A percentile compares a stretch with the other conserved stretches of the same genome.
These are phyloP conservation scores for Nymphalis c-album DNA, from an alignment of 2,888 invertebrate species.

Conservation along the genomic window DNA sequence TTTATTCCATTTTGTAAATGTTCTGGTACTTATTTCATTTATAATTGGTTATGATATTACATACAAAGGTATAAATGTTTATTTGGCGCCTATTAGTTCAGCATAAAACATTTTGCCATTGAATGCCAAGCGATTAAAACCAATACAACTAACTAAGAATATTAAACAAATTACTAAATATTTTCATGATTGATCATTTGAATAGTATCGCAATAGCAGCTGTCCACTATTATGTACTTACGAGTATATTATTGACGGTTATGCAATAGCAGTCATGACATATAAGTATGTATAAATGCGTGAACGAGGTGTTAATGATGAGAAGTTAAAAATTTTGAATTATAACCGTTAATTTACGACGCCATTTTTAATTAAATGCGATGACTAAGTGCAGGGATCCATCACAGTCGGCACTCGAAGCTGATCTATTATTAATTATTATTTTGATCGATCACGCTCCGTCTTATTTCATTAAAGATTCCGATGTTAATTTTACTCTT, in stretches of 20 bases:
- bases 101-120: neutral
- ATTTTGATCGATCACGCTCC: conserved; percentile 78
- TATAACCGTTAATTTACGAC: conserved; percentile 73
- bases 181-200: conserved; percentile 62
- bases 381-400: conserved; percentile 77
- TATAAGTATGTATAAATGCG: conserved; percentile 47
- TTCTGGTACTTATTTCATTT: too few relatives aligned
- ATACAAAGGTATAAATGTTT: neutral
- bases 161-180: conserved; percentile 28
- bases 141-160: neutral
- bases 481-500: conserved; percentile 59
- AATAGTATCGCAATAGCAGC: conserved; percentile 55
- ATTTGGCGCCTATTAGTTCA: neutral
- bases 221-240: conserved; percentile 43
- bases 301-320: conserved; percentile 59
- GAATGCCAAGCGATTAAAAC: conserved; percentile 4
- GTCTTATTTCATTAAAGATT: conserved; percentile 76
- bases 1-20: neutral
- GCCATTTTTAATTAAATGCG: conserved; percentile 79
- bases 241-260: conserved; percentile 28
- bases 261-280: conserved; percentile 47
- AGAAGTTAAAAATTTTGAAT: conserved; percentile 63
- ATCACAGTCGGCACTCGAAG: conserved; percentile 67
- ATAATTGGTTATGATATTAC: too few relatives aligned
- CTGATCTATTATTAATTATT: conserved; percentile 79